Evolutionary conservation across 2,113 vertebrate genomes (phyloP).

Genomic region (Chaenogobius annularis): DNA sequence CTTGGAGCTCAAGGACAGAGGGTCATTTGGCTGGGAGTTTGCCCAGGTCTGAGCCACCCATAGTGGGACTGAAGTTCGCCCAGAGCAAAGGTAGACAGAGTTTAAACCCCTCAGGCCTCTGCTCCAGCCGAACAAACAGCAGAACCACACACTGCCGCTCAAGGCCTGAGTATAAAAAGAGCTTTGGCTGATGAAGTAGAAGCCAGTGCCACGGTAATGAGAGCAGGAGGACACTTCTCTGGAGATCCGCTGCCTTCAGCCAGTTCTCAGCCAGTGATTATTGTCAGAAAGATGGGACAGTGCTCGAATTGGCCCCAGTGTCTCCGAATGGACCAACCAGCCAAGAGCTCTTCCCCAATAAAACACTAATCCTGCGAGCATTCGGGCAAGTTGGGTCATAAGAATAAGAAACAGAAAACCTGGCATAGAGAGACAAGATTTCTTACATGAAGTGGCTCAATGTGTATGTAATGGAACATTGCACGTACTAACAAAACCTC

Average conservation of each 20-base stretch:
- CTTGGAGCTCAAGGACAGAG: constrained; percentile 52
- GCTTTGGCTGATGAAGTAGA: constrained; percentile 25
- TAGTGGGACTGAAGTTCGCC: constrained; percentile 30
- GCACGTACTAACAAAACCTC: constrained; percentile 22
- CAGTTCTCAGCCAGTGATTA: constrained; percentile 53
- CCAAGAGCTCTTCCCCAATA: constrained; percentile 22
- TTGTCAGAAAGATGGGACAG: constrained; percentile 39
- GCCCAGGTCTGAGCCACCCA: constrained; percentile 50
- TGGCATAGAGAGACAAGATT: neutral
- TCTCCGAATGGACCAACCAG: constrained; percentile 30
- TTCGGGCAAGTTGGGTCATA: neutral
- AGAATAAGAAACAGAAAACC: neutral
- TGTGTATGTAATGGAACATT: neutral
- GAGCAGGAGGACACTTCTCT: constrained; percentile 70
- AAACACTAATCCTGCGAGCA: constrained; percentile 19
- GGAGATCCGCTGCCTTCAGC: constrained; percentile 63
- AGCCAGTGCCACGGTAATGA: constrained; percentile 57
- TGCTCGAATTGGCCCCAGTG: constrained; percentile 32
- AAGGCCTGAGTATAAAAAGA: constrained; percentile 43
- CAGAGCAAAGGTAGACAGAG: constrained; percentile 34
- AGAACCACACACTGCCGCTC: constrained; percentile 32
- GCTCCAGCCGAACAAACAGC: constrained; percentile 34
- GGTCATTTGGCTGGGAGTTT: constrained; percentile 48
- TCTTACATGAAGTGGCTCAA: neutral
- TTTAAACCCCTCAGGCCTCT: constrained; percentile 36